Evolutionary conservation across 2,797 vertebrate species (phyloP), one percentile per base, ranked within the genome.

Genomic region (Thripadectes ignobilis): DNA sequence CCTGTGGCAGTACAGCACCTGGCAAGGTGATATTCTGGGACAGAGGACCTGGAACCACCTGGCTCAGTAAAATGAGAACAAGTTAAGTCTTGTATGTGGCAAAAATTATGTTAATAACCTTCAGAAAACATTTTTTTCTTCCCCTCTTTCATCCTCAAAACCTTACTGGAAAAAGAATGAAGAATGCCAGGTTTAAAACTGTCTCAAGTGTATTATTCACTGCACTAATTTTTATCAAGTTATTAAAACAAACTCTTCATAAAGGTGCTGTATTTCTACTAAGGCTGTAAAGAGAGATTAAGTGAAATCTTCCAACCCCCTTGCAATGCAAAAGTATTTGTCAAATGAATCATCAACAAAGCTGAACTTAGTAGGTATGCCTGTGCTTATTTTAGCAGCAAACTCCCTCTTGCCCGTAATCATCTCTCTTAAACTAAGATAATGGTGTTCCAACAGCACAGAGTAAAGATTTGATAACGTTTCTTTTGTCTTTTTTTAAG

Each of bases 241-340:
- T 93, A 95, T 73, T 93, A 89, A 94, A 96, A 91, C 18, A 87
- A 97, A 88, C 49, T 83, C 63, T 75, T 94, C 76, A 19, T 49
- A 66, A 85, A 75, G 39, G 14, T 63, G 20, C 12, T 78, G 2
- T 52, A 36, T 88, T 95, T 85, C 67, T 61, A 18, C 39, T 46
- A 61, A 83, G 61, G 21, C 43, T 63, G 10, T 39, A 71, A 85
- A n/a, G 17, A 36, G 14, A 71, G 20, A 67, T 75, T 65, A 92
- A 97, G 78, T 76, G 4, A 92, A 96, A 84, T 23, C 39, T 43
- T 92, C 14, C 62, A 77, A 30, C 9, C 12, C 17, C 20, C 13
- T 82, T 67, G 48, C 29, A 94, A 12, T 26, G 78, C 49, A 92
- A 74, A 93, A n/a, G 30, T n/a, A 76, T 77, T 93, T 38, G 57